Percentiles rank a stretch among this genome's conserved stretches.
Evolutionary conservation across 2,888 invertebrate genomes (phyloP).

Genomic region (Sinodicranocentrus sp.): DNA sequence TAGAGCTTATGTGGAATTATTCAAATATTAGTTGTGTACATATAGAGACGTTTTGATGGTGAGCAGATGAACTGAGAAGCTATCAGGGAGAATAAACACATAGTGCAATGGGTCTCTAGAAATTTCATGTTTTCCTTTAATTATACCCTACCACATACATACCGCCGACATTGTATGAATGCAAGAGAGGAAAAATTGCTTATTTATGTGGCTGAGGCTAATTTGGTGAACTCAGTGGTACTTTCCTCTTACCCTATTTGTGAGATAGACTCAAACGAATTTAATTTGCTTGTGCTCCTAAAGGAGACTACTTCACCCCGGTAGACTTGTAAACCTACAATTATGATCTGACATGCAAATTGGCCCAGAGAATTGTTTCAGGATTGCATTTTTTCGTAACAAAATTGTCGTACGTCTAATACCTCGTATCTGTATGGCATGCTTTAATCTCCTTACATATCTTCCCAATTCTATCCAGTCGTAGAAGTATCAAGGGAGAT

Average conservation of each 20-base stretch:
- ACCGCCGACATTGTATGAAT: neutral
- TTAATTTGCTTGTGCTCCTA: conserved; percentile 37
- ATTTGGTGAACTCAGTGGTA: conserved; percentile 52
- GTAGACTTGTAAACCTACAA: conserved; percentile 1
- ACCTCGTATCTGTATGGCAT: neutral
- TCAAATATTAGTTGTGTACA: conserved; percentile 13
- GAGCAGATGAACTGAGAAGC: neutral
- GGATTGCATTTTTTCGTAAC: neutral
- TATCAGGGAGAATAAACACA: neutral
- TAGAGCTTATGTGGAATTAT: conserved; percentile 47
- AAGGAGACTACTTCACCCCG: neutral
- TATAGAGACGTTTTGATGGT: neutral
- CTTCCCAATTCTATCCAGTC: no score
- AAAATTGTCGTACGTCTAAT: neutral
- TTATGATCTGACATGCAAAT: neutral
- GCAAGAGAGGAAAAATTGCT: conserved; percentile 40
- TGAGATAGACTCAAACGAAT: conserved; percentile 5
- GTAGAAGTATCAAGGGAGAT: no score
- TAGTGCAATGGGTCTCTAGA: no score
- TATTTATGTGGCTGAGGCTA: conserved; percentile 60
- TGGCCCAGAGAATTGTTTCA: neutral
- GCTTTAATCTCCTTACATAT: neutral
- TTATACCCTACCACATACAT: neutral
- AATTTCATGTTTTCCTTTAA: neutral
- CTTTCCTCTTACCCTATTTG: conserved; percentile 19